phyloP scores from a whole-genome alignment of 1,140 invertebrate genomes.

The Cherax quadricarinatus region DNA sequence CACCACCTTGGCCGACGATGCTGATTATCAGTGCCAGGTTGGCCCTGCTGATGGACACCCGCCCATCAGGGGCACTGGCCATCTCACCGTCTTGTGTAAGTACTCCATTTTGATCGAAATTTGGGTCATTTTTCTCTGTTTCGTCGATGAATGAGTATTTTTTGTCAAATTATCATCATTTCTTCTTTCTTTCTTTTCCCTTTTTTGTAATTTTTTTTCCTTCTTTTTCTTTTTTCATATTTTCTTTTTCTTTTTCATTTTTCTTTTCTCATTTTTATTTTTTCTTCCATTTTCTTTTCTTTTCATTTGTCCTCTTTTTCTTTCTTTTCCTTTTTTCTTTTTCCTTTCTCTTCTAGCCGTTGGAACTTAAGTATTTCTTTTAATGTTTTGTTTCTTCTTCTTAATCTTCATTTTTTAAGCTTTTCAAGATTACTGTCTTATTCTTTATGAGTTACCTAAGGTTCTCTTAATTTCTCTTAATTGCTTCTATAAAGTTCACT shows the following conservation, averaged over 20 bases:
- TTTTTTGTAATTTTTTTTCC: neutral
- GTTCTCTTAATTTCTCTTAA: no score
- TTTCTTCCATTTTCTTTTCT: neutral
- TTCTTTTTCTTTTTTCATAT: neutral
- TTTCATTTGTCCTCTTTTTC: neutral
- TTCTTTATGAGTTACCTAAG: no score
- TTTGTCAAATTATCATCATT: no score
- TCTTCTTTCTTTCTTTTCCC: neutral
- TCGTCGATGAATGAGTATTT: no score
- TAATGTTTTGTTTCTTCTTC: no score
- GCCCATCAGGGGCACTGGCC: slow-evolving; percentile 84
- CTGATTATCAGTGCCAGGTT: slow-evolving; percentile 79
- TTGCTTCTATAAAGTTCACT: no score
- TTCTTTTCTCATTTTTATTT: no score
- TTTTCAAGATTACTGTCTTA: no score
- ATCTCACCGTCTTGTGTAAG: slow-evolving; percentile 92
- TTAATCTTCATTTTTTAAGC: no score
- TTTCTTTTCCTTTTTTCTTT: neutral
- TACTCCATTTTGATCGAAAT: slow-evolving; percentile 24
- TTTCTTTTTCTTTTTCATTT: neutral
- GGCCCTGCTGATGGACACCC: slow-evolving; percentile 76
- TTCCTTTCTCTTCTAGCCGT: neutral
- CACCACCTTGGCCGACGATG: slow-evolving; percentile 79
- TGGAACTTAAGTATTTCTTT: no score
- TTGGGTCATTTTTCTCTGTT: no score